Evolutionary conservation across 2,113 vertebrate species (phyloP), one percentile per base, ranked within the genome.

Genomic region (Ptilorrhoa leucosticta): DNA sequence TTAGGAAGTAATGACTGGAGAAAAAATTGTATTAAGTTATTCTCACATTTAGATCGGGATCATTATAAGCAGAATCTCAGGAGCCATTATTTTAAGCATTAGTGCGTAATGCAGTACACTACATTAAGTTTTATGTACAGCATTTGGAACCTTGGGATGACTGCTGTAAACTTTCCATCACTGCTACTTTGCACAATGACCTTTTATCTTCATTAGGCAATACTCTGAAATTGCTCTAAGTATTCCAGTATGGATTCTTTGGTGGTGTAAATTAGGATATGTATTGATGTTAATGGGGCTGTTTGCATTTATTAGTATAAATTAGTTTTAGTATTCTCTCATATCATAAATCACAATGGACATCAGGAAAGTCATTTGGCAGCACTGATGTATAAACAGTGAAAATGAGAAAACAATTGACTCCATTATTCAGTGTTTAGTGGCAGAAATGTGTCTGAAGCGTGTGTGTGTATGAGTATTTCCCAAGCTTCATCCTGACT

Each of bases 101-200:
- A 86, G 48, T 75, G 37, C 57, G 26, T 78, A 53, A 81, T 78
- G 60, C 48, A 56, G 44, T 87, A 92, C 68, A 78, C 79, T 82
- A 86, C 90, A 92, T 93, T 93, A 94, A 94, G 88, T 79, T 96
- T 96, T 95, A 89, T 89, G 83, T 35, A 66, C 42, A 83, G 71
- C 56, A 77, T 58, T 57, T 83, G 64, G 84, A 90, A 78, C 48
- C 76, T 90, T 6, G 3, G 53, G 65, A 83, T 73, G 35, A 22
- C n/a, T 90, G 57, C 75, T 90, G 48, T 81, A 96, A 94, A 90
- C 92, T 90, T 89, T 56, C 56, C 28, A 73, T 86, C 60, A 68
- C 51, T 93, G 60, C 31, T 71, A 2, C 58, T 90, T 94, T 93
- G 92, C 30, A 63, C 54, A 70, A 44, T 81, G 95, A 94, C 86